Conservation (phyloP, 2,797 vertebrate genomes). For the Rhabdomys pumilio region DNA sequence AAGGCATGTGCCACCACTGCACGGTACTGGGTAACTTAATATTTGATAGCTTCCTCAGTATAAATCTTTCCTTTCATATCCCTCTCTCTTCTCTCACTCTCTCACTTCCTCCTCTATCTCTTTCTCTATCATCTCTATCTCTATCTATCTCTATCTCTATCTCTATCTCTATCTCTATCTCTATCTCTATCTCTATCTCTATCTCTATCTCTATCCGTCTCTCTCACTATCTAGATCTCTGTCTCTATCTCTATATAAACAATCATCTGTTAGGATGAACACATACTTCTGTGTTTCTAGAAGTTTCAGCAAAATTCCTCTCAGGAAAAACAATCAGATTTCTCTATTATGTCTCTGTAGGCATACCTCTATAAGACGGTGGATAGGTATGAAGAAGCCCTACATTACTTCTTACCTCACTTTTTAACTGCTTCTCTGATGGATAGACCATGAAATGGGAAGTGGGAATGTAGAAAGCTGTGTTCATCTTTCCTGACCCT, state of each 20-base stretch:
- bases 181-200: neutral
- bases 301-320: neutral
- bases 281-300: neutral
- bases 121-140: neutral
- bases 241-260: neutral
- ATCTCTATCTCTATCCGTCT: neutral
- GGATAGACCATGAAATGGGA: neutral
- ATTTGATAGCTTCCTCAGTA: neutral
- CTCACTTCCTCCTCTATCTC: neutral
- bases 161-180: neutral
- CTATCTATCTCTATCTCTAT: neutral
- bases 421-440: neutral
- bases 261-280: neutral
- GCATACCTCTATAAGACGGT: neutral
- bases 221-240: neutral
- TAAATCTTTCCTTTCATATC: neutral
- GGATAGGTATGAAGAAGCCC: neutral
- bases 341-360: neutral
- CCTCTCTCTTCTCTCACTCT: neutral
- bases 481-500: neutral
- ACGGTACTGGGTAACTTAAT: constrained; percentile 28
- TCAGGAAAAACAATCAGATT: neutral
- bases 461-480: neutral
- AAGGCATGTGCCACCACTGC: too few relatives aligned
- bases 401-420: neutral